Evolutionary conservation across 2,797 vertebrate genomes (phyloP).

Genomic region (Geotrypetes seraphini): DNA sequence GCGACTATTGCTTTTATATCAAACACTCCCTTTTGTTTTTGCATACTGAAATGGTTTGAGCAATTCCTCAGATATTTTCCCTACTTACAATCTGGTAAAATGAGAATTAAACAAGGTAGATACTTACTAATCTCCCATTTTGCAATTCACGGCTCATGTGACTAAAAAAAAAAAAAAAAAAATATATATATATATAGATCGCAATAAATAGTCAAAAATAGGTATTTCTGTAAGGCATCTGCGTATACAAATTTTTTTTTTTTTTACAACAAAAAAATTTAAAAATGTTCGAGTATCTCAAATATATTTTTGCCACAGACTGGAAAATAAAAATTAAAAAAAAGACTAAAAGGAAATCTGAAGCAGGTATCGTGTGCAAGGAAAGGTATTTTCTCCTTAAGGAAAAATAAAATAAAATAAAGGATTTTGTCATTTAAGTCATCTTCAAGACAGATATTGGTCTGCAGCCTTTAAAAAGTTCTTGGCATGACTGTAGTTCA

Average conservation of each 20-base stretch:
- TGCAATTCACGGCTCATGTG: conserved; percentile 46
- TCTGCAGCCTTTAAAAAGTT: conserved; percentile 9
- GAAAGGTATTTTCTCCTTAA: conserved; percentile 22
- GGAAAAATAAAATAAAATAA: too few relatives aligned
- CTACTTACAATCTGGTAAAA: conserved; percentile 46
- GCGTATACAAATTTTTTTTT: conserved; percentile 46
- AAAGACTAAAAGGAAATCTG: too few relatives aligned
- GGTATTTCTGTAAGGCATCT: conserved; percentile 51
- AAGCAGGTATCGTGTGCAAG: conserved; percentile 26
- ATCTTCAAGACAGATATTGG: conserved; percentile 27
- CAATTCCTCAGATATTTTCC: conserved; percentile 34
- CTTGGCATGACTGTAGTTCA: conserved; percentile 20
- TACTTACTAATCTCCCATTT: conserved; percentile 32
- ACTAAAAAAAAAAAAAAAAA: conserved; percentile 20
- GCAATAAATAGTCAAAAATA: conserved; percentile 50
- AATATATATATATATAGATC: too few relatives aligned
- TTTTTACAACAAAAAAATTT: conserved; percentile 43
- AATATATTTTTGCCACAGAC: not conserved
- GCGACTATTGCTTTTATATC: conserved; percentile 51
- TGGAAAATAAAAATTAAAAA: too few relatives aligned
- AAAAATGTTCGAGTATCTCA: conserved; percentile 26
- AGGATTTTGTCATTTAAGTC: conserved; percentile 25
- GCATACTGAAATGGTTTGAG: conserved; percentile 62
- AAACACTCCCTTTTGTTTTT: conserved; percentile 45
- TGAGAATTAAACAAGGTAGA: conserved; percentile 37